phyloP scores from a whole-genome alignment of 2,113 vertebrate genomes.

The Globicephala melas region DNA sequence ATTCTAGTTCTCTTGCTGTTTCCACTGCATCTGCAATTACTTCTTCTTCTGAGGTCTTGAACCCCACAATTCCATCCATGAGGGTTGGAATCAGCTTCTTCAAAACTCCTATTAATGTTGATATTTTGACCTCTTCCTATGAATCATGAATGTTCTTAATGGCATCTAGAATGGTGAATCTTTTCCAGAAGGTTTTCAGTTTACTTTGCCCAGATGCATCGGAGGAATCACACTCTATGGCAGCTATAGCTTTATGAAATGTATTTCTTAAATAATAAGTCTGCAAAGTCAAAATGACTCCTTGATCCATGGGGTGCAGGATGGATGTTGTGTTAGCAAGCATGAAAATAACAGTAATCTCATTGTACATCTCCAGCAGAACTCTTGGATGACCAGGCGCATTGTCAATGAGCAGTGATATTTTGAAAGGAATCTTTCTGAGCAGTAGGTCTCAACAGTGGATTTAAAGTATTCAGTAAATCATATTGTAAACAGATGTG shows the following conservation, averaged over 20 bases:
- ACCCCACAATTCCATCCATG: background rate
- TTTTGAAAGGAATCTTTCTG: background rate
- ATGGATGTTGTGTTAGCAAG: no score
- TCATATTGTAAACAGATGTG: background rate
- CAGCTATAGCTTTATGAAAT: background rate
- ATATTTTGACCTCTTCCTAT: background rate
- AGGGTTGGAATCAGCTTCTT: background rate
- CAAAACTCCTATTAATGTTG: background rate
- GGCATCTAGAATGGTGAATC: background rate
- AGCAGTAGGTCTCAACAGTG: background rate
- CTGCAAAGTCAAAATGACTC: background rate
- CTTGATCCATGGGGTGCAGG: background rate
- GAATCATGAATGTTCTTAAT: background rate
- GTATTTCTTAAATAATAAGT: background rate
- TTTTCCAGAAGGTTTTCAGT: background rate
- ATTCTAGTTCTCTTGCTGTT: background rate
- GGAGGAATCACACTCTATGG: background rate
- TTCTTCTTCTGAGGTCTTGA: background rate
- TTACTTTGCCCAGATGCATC: background rate
- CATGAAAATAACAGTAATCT: background rate
- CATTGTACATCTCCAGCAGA: background rate
- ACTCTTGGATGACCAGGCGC: background rate
- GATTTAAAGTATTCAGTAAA: background rate
- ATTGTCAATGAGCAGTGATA: background rate
- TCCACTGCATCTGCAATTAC: background rate